Evolutionary conservation across 2,113 vertebrate genomes (phyloP).

Genomic region (Pterocles orientalis): DNA sequence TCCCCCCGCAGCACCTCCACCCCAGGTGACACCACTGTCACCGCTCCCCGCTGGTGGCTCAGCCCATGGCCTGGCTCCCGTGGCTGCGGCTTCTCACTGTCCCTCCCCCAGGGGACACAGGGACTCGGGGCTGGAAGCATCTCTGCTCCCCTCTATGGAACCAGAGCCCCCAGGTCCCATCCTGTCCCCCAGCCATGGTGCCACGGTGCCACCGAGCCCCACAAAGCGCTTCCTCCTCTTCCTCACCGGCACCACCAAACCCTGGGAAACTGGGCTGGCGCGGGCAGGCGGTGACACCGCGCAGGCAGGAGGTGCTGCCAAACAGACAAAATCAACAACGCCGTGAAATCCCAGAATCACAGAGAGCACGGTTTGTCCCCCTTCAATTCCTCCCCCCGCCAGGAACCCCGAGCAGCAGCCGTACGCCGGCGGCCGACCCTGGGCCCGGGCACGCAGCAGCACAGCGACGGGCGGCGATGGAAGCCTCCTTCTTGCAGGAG

Average conservation of each 20-base stretch:
- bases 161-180: neutral
- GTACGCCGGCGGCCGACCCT: neutral
- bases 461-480: neutral
- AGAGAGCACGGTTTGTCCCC: neutral
- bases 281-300: neutral
- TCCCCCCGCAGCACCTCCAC: neutral
- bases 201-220: neutral
- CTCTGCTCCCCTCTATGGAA: neutral
- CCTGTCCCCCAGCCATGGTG: accelerated
- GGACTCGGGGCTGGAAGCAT: accelerated
- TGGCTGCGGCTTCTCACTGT: accelerated
- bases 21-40: neutral
- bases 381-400: neutral
- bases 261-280: neutral
- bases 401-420: neutral
- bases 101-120: neutral
- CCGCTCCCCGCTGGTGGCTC: neutral
- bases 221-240: neutral
- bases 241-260: neutral
- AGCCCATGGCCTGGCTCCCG: accelerated
- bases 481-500: neutral
- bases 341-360: neutral
- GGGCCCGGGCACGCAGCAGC: neutral
- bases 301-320: neutral
- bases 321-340: neutral